A percentile compares a stretch with the other conserved stretches of the same genome.
These are phyloP conservation scores for Glyptemys insculpta DNA, from an alignment of 2,797 vertebrate species.

Conservation along the genomic window DNA sequence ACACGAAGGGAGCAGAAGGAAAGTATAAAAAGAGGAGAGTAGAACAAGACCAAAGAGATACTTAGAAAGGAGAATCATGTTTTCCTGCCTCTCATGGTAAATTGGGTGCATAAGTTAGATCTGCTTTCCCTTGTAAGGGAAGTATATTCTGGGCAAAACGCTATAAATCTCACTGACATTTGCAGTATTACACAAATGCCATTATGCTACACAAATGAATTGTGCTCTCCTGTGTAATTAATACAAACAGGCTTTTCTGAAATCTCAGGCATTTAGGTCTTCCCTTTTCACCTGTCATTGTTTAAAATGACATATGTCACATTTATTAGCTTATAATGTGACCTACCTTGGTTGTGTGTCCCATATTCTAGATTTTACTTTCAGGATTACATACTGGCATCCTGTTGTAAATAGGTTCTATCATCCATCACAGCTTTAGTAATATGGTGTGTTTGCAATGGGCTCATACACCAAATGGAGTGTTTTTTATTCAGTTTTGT, in stretches of 20 bases:
- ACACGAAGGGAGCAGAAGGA: constrained; percentile 24
- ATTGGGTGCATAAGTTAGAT: constrained; percentile 9
- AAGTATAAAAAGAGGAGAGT: constrained; percentile 34
- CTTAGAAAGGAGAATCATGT: constrained; percentile 47
- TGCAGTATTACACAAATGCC: neutral
- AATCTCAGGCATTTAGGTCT: neutral
- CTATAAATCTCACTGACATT: constrained; percentile 1
- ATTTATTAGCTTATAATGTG: neutral
- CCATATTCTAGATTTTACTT: neutral
- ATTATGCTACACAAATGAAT: neutral
- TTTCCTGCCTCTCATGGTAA: constrained; percentile 27
- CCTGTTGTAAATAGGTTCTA: constrained; percentile 4
- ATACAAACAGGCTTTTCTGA: neutral
- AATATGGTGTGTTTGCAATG: neutral
- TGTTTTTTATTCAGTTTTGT: neutral
- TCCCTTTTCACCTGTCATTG: constrained; percentile 5
- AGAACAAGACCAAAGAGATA: constrained; percentile 21
- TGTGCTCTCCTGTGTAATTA: constrained; percentile 14
- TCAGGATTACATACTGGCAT: constrained; percentile 16
- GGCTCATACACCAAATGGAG: neutral
- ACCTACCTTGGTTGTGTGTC: neutral
- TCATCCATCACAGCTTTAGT: neutral
- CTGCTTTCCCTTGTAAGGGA: constrained; percentile 4
- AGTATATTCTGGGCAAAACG: neutral
- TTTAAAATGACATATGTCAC: neutral